Base-by-base conservation (phyloP, 92 coral and sea anemone genomes). In the Palythoa grandiflora region DNA sequence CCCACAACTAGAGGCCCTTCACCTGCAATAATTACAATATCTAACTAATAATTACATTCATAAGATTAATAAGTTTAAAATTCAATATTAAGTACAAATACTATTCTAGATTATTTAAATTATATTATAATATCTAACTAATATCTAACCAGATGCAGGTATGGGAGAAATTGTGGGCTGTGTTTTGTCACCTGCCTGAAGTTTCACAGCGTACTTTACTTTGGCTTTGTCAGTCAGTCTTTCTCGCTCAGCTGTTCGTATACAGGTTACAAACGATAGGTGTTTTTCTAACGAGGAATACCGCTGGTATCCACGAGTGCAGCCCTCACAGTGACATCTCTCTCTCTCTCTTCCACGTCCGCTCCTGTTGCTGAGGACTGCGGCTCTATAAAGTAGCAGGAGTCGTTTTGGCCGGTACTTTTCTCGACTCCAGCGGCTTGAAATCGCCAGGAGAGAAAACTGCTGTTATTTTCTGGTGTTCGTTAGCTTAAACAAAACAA, bases 111-210 rank as follows among this genome's bases (percentile, higher is more conserved):
- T n/a, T n/a, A n/a, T n/a, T n/a, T n/a, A n/a, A n/a, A n/a, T n/a
- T n/a, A n/a, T n/a, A n/a, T n/a, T n/a, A n/a, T n/a, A n/a, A n/a
- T n/a, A n/a, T n/a, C n/a, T n/a, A n/a, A n/a, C n/a, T n/a, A n/a
- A n/a, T n/a, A n/a, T n/a, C n/a, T n/a, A n/a, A n/a, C n/a, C 74
- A 28, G 74, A 63, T n/a, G 36, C 70, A 63, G 35, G 0, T 17
- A 63, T 10, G 8, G 74, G 9, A 28, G 76, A 83, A 35, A 83
- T 39, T 83, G 39, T 19, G 53, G 87, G 87, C 38, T 61, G 75
- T 21, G 87, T 61, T 59, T 65, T 83, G 60, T 71, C 59, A 0
- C 74, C 74, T 35, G 14, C 15, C 44, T 70, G 40, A 70, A 70
- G 74, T 70, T 28, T 70, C 6, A 37, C 14, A 37, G 74, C 74